phyloP scores from a whole-genome alignment of 2,888 invertebrate species.

The Cantharis rustica region DNA sequence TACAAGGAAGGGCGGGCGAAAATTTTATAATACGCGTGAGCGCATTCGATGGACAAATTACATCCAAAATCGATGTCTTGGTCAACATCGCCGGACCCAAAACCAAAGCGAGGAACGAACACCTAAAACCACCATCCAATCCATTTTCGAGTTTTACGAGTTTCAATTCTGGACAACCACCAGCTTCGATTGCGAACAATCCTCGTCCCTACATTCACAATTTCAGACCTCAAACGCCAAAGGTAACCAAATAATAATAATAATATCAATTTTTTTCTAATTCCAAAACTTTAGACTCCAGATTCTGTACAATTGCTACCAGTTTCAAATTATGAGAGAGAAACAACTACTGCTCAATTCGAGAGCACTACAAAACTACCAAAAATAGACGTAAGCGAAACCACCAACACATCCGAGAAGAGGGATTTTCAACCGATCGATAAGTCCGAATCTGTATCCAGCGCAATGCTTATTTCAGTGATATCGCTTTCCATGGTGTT shows the following conservation, averaged over 20 bases:
- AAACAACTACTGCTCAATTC: background rate
- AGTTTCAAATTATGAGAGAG: constrained; percentile 1
- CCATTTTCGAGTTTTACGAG: constrained; percentile 16
- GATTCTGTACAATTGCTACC: constrained; percentile 46
- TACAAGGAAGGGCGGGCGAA: constrained; percentile 71
- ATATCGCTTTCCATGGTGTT: constrained; percentile 73
- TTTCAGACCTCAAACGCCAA: constrained; percentile 33
- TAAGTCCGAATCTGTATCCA: constrained; percentile 55
- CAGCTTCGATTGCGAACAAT: constrained; percentile 39
- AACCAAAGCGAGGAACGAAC: constrained; percentile 37
- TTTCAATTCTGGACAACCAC: constrained; percentile 36
- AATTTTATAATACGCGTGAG: constrained; percentile 71
- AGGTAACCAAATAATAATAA: background rate
- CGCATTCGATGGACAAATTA: constrained; percentile 67
- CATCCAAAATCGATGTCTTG: constrained; percentile 70
- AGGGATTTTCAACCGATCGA: constrained; percentile 33
- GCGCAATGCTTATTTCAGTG: constrained; percentile 72
- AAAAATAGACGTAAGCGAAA: background rate
- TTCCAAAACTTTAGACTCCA: background rate
- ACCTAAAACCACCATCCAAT: constrained; percentile 47
- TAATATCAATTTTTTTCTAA: background rate
- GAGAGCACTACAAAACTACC: background rate
- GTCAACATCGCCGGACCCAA: constrained; percentile 63
- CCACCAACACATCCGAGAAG: background rate
- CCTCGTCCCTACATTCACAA: constrained; percentile 34